Evolutionary conservation across 2,888 invertebrate genomes (phyloP), one percentile per base, ranked within the genome.

Genomic region (Blera fallax): DNA sequence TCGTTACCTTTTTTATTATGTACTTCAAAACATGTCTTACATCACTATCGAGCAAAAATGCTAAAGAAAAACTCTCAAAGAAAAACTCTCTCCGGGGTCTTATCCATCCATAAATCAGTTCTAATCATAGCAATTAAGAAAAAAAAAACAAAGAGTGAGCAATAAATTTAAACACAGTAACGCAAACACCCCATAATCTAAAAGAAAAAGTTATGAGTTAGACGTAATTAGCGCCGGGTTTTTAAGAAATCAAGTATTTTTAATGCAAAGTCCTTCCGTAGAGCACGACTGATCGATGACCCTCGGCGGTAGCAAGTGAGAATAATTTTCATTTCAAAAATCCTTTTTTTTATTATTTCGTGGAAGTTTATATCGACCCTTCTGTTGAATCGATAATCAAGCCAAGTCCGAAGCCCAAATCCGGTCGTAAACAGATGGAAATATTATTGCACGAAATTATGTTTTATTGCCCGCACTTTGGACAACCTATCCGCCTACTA

Each of bases 371-470:
- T n/a, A 18, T 16, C 45, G 24, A 52, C 14, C 80, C 73, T 60
- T 69, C n/a, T n/a, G 3, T n/a, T 34, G 11, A 73, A 72, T 78
- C 45, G 54, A 62, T 69, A 32, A 79, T 74, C 48, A 45, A 77
- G 37, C 27, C 45, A 40, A 40, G 54, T 32, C 48, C 18, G 21
- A 62, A 16, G 16, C 11, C 32, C 8, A 50, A 58, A 34, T 80
- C 60, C n/a, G 45, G 29, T 69, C 74, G 32, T 64, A 70, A 58
- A 69, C 48, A 65, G 50, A 37, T 72, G 65, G 32, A 80, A 74
- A 67, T 34, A 18, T 69, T 84, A 65, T 79, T 79, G 34, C 74
- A 70, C 65, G 40, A 76, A 81, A 85, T 85, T 80, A 72, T 85
- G 76, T 85, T 85, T 80, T 85, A 85, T 67, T 72, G 52, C 34